phyloP scores from a whole-genome alignment of 64 coral and sea anemone genomes.

The Montipora cactus region DNA sequence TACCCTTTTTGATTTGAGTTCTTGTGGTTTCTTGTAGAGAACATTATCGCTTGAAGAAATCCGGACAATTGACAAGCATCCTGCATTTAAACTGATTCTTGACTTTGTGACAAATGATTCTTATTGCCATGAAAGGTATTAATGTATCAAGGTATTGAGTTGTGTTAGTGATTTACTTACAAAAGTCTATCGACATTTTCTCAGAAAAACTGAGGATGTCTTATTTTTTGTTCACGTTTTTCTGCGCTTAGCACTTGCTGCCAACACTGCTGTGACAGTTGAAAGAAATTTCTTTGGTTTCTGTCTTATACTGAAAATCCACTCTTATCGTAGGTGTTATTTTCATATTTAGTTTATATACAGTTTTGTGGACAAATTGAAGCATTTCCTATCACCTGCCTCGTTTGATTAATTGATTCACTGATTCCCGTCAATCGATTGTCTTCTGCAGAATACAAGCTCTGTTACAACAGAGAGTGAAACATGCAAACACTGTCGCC shows the following conservation, averaged over 20 bases:
- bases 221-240: too few species aligned
- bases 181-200: too few species aligned
- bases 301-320: too few species aligned
- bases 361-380: too few species aligned
- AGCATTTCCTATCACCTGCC: too few species aligned
- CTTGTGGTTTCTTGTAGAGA: conserved; percentile 54
- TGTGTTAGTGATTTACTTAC: too few species aligned
- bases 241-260: too few species aligned
- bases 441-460: conserved; percentile 68
- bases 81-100: conserved; percentile 92
- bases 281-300: too few species aligned
- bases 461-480: conserved; percentile 86
- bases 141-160: not conserved
- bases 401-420: not conserved
- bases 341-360: too few species aligned
- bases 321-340: too few species aligned
- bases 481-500: conserved; percentile 81
- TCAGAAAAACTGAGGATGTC: too few species aligned
- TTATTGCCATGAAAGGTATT: conserved; percentile 93
- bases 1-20: not conserved
- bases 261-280: too few species aligned
- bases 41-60: conserved; percentile 81
- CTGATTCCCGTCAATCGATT: not conserved
- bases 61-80: conserved; percentile 94
- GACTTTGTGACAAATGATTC: conserved; percentile 96